Evolutionary conservation across 2,888 invertebrate genomes (phyloP).

Genomic region (Pterostichus niger): DNA sequence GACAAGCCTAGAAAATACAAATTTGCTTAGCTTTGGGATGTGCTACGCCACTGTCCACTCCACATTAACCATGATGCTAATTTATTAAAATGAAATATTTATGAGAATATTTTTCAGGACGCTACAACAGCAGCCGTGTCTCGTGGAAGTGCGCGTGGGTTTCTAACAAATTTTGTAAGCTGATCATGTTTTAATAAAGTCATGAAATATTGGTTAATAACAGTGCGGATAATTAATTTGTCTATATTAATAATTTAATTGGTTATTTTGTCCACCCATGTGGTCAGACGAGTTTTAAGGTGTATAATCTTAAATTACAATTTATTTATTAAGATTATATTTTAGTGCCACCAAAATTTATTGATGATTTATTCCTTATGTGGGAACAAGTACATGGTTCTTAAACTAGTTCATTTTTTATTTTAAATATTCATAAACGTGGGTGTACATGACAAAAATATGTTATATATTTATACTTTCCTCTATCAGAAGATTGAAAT

Average conservation of each 20-base stretch:
- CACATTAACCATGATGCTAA: background rate
- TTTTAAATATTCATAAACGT: background rate
- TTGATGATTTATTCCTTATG: slow-evolving; percentile 1
- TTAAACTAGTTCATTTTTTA: slow-evolving; percentile 12
- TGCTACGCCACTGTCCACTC: background rate
- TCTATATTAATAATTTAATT: slow-evolving; percentile 21
- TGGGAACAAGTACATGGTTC: background rate
- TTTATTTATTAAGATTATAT: slow-evolving; percentile 38
- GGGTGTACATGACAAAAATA: background rate
- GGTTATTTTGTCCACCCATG: slow-evolving; percentile 19
- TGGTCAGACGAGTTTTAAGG: background rate
- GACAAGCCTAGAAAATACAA: background rate
- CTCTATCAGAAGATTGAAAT: too few relatives aligned
- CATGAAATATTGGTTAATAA: slow-evolving; percentile 39
- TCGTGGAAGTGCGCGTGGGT: background rate
- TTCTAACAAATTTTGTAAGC: slow-evolving; percentile 8
- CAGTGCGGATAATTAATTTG: slow-evolving; percentile 24
- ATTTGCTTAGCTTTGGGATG: background rate
- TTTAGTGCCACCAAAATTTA: slow-evolving; percentile 12
- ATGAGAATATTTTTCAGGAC: slow-evolving; percentile 14
- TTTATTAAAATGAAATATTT: slow-evolving; percentile 37
- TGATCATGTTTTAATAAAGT: slow-evolving; percentile 25
- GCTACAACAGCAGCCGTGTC: slow-evolving; percentile 13
- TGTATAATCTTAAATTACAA: slow-evolving; percentile 23
- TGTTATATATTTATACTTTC: too few relatives aligned